Conservation (phyloP, 2,797 vertebrate genomes). For the Sebastes goodei region DNA sequence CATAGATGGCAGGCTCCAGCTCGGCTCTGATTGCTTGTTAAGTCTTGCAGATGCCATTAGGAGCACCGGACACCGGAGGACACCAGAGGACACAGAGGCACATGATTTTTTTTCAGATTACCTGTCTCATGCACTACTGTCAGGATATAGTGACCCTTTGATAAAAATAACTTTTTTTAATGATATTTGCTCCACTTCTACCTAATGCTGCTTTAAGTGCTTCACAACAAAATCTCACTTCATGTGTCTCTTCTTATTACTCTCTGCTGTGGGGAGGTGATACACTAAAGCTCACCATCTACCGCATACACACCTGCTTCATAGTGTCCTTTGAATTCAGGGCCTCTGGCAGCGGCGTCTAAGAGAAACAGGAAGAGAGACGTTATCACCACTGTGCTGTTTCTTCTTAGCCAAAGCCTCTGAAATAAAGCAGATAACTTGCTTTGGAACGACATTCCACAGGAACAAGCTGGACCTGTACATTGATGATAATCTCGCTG, state of each 20-base stretch:
- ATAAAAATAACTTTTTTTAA: too few species aligned
- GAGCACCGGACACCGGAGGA: too few species aligned
- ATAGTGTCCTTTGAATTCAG: constrained; percentile 83
- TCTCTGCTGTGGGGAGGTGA: neutral
- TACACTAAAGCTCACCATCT: neutral
- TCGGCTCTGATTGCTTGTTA: too few species aligned
- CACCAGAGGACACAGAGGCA: too few species aligned
- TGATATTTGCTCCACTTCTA: too few species aligned
- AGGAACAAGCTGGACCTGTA: constrained; percentile 46
- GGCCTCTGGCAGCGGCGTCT: constrained; percentile 91
- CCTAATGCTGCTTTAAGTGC: too few species aligned
- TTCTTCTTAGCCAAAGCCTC: constrained; percentile 20
- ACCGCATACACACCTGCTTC: constrained; percentile 86
- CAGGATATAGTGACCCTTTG: too few species aligned
- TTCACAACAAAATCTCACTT: too few species aligned
- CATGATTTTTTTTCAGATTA: too few species aligned
- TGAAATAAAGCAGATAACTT: constrained; percentile 40
- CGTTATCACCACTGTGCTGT: constrained; percentile 8
- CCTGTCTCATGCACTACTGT: too few species aligned
- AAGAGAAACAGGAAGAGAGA: constrained; percentile 52
- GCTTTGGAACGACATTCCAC: constrained; percentile 24
- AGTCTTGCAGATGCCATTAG: too few species aligned
- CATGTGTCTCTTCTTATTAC: neutral
- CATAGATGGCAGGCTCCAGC: too few species aligned
- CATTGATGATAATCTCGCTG: constrained; percentile 25